Evolutionary conservation across 2,113 vertebrate species (phyloP).

Genomic region (Pristiophorus japonicus): DNA sequence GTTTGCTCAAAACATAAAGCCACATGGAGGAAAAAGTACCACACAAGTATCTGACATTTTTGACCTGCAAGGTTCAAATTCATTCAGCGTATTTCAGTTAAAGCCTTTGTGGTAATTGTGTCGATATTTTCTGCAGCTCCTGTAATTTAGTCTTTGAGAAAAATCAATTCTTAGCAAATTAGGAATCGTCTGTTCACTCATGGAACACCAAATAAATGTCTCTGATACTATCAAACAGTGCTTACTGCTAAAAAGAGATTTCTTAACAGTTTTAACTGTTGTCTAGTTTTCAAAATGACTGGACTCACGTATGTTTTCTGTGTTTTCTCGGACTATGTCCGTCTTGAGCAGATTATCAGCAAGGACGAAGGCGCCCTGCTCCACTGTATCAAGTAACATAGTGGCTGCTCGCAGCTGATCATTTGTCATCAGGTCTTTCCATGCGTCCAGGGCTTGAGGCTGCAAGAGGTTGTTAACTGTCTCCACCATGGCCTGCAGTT

Average conservation of each 20-base stretch:
- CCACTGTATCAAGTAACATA: slow-evolving; percentile 89
- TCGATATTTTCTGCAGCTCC: not conserved
- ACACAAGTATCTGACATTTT: not conserved
- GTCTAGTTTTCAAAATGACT: not conserved
- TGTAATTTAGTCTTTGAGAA: not conserved
- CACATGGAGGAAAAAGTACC: not conserved
- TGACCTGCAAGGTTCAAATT: not conserved
- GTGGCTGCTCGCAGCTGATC: slow-evolving; percentile 90
- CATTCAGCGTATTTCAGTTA: not conserved
- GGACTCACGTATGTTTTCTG: slow-evolving; percentile 91
- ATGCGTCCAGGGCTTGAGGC: slow-evolving; percentile 78
- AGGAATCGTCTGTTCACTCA: not conserved
- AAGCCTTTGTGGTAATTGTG: not conserved
- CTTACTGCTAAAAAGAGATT: not conserved
- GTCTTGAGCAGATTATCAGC: slow-evolving; percentile 97
- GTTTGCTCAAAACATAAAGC: not conserved
- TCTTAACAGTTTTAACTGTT: not conserved
- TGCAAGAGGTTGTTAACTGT: slow-evolving; percentile 96
- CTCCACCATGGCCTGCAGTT: slow-evolving; percentile 89
- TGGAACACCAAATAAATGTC: not conserved
- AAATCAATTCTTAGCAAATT: not conserved
- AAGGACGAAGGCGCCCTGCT: slow-evolving; percentile 93
- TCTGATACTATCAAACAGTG: not conserved
- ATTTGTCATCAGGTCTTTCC: slow-evolving; percentile 75
- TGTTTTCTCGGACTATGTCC: slow-evolving; percentile 91